These are phyloP conservation scores for Epirrhoe alternata DNA, from an alignment of 2,888 invertebrate species.

Conservation along the genomic window DNA sequence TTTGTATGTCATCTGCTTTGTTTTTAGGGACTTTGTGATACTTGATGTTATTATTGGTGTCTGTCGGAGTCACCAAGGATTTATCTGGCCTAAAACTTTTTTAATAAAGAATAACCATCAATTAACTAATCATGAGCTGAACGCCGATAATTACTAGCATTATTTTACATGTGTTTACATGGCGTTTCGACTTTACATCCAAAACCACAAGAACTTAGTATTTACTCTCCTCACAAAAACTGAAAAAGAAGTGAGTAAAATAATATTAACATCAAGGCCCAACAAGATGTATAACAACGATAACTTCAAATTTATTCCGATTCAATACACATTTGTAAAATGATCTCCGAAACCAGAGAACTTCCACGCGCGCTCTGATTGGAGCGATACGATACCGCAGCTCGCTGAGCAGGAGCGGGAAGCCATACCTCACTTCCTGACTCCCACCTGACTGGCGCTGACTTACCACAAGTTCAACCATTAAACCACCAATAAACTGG, in stretches of 20 bases:
- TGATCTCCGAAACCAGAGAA: conserved; percentile 4
- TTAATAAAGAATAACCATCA: no score
- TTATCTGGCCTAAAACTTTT: no score
- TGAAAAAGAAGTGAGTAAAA: no score
- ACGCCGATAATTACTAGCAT: no score
- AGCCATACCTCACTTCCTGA: conserved; percentile 6
- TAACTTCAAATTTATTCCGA: neutral
- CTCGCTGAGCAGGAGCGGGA: conserved; percentile 5
- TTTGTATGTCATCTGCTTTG: conserved; percentile 23
- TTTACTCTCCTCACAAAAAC: no score
- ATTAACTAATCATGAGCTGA: no score
- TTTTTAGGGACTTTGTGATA: conserved; percentile 5
- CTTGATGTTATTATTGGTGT: conserved; percentile 3
- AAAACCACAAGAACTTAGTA: no score
- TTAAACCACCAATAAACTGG: neutral
- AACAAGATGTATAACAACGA: neutral
- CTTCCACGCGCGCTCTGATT: neutral
- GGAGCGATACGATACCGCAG: neutral
- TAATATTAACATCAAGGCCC: neutral
- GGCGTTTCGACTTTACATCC: no score
- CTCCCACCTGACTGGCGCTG: neutral
- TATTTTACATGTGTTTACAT: no score
- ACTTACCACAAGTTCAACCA: neutral
- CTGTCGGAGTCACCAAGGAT: neutral
- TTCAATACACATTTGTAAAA: neutral